Percentiles rank a stretch among this genome's conserved stretches.
These are phyloP conservation scores for Aleiodes alternator DNA, from an alignment of 2,888 invertebrate species.

Conservation along the genomic window DNA sequence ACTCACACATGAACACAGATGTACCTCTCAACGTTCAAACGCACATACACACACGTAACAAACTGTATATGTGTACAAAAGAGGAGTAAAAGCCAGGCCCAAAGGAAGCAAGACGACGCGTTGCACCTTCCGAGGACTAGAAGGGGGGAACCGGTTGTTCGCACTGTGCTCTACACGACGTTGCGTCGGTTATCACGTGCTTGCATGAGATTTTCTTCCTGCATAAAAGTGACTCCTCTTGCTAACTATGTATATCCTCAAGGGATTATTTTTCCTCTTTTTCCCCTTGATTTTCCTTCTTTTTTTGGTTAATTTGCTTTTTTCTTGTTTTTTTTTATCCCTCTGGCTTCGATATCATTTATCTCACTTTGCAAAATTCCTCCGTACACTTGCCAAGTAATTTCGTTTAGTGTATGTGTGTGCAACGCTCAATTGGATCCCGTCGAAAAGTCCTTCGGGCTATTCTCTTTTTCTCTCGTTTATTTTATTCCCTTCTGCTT, in stretches of 20 bases:
- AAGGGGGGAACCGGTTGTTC: slow-evolving; percentile 47
- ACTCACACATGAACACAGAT: no score
- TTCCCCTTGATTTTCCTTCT: slow-evolving; percentile 1
- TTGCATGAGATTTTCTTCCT: slow-evolving; percentile 32
- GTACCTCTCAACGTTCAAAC: no score
- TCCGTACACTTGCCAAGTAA: slow-evolving; percentile 22
- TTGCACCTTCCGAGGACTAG: slow-evolving; percentile 40
- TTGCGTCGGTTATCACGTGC: slow-evolving; percentile 40
- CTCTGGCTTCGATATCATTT: slow-evolving; percentile 5
- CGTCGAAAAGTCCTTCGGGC: not conserved
- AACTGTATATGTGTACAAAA: no score
- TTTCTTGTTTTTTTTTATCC: not conserved
- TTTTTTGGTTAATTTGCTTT: slow-evolving; percentile 6
- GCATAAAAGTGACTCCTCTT: not conserved
- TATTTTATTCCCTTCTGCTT: slow-evolving; percentile 7
- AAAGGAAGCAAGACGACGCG: slow-evolving; percentile 30
- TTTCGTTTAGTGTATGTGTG: not conserved
- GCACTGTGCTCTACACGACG: slow-evolving; percentile 43
- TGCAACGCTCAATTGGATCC: slow-evolving; percentile 14
- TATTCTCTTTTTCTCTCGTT: slow-evolving; percentile 8
- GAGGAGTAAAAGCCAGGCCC: not conserved
- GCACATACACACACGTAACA: no score
- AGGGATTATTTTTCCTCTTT: not conserved
- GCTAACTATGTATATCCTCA: slow-evolving; percentile 6
- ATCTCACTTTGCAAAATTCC: slow-evolving; percentile 20